Evolutionary conservation across 2,113 vertebrate species (phyloP), one percentile per base, ranked within the genome.

Genomic region (Bothrops jararaca): DNA sequence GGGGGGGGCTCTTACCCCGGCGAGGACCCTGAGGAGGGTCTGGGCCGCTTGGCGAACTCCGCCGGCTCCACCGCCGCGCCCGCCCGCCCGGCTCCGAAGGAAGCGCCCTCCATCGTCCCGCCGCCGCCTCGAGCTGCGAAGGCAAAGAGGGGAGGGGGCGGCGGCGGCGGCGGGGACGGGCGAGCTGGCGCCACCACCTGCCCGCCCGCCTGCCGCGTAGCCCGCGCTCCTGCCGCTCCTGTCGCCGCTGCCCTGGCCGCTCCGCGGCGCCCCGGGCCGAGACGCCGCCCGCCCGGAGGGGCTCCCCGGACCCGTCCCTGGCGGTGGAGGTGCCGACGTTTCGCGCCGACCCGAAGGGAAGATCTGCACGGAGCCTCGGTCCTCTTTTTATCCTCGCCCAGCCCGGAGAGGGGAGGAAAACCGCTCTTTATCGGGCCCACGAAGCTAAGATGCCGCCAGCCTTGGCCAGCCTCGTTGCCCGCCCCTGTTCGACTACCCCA

Each of bases 71-170:
- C 93, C 52, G 96, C 97, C 89, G 98, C 97, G 95, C 99, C 99
- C 69, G 98, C 97, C 94, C 98, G 97, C 91, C 99, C 99, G 91
- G 98, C 99, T 96, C 99, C 99, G 93, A 99, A 99, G 93, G 99
- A 99, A 94, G 98, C 98, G 96, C 98, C 99, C 97, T 99, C 99
- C 99, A 99, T 99, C 95, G 93, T 97, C 18, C 29, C 94, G 91
- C 89, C 86, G 89, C 95, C 53, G 60, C 91, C 86, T n/a, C 3
- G 12, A 91, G 69, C 50, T 39, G 74, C 69, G 50, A 26, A 34
- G 50, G 50, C 52, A 88, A 45, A 45, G 39, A 29, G 50, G 5
- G 7, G 64, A 56, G 52, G 48, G 58, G 56, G 89, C 39, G n/a
- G 42, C 11, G 10, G 88, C 39, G 10, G 88, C 39, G 24, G 39